Evolutionary conservation across 2,888 invertebrate genomes (phyloP).

Genomic region (Phrixothrix hirtus): DNA sequence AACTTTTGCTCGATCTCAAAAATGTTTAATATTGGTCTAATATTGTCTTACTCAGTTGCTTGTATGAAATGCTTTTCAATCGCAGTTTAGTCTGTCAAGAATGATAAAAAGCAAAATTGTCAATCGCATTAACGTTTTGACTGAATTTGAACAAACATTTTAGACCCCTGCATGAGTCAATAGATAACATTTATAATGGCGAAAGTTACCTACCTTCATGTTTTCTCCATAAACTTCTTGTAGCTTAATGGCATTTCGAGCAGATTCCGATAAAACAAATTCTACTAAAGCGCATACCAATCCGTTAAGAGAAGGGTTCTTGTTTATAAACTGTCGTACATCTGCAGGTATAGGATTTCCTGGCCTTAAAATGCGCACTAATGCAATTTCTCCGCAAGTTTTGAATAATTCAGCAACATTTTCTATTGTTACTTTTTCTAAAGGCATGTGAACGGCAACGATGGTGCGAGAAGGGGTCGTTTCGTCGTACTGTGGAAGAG

Average conservation of each 20-base stretch:
- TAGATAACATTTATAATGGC: too few species aligned
- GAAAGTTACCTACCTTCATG: conserved; percentile 61
- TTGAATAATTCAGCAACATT: conserved; percentile 90
- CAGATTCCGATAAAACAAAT: conserved; percentile 85
- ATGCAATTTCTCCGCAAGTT: conserved; percentile 85
- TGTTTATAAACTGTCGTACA: conserved; percentile 86
- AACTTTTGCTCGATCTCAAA: too few species aligned
- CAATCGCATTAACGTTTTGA: too few species aligned
- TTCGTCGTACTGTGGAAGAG: conserved; percentile 88
- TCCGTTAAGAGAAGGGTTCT: conserved; percentile 85
- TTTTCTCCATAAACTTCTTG: conserved; percentile 62
- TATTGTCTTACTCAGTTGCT: too few species aligned
- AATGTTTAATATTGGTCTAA: too few species aligned
- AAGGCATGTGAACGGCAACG: conserved; percentile 82
- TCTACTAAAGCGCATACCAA: conserved; percentile 89
- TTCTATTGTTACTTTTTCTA: conserved; percentile 84
- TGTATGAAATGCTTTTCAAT: too few species aligned
- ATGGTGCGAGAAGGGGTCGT: conserved; percentile 91
- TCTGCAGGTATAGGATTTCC: conserved; percentile 91
- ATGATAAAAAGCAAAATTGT: too few species aligned
- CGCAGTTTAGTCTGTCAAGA: too few species aligned
- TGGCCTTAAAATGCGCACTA: conserved; percentile 84
- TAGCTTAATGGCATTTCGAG: conserved; percentile 77
- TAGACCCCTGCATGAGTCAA: too few species aligned
- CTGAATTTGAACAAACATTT: too few species aligned